Base-by-base conservation (phyloP, 1,140 invertebrate genomes). In the Drosophila quadrilineata region DNA sequence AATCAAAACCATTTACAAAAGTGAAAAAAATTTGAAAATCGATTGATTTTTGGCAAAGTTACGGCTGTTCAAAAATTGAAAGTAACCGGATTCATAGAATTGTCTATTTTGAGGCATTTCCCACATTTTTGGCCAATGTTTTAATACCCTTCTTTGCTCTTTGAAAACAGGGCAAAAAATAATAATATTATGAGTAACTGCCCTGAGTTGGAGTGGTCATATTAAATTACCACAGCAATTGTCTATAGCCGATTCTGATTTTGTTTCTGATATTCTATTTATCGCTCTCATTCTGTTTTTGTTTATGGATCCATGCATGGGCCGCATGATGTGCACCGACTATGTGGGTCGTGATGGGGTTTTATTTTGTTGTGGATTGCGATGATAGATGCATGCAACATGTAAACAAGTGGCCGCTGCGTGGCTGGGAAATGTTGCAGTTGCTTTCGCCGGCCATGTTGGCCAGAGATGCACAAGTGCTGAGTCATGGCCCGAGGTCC, bases 401-500 rank as follows among this genome's bases (percentile, higher is more conserved):
- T n/a, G n/a, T 28, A 38, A 52, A 14, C 63, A 26, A 60, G 48
- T 66, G 63, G 28, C 0, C 63, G 24, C 5, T 46, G 57, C 64
- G 49, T 67, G 58, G 54, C 41, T 12, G 12, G 29, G 29, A 43
- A 49, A 17, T 45, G 53, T 8, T 54, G 50, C 50, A 54, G 26
- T 19, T 41, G 40, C 3, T 26, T 36, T 19, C 4, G 26, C 6
- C n/a, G n/a, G n/a, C n/a, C n/a, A n/a, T n/a, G 2, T 22, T 31
- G 14, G 6, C n/a, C 52, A 14, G 53, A 40, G 14, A 40, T 6
- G n/a, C 31, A 48, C 24, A 45, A 14, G 14, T 54, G 69, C 58
- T 72, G 69, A 72, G 48, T 72, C 69, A 72, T 57, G 52, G n/a
- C 26, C 28, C 10, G 17, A 22, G 24, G 43, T 40, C 26, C 36